These are phyloP conservation scores for Seira sanloemensis DNA, from an alignment of 2,888 invertebrate species.

Conservation along the genomic window DNA sequence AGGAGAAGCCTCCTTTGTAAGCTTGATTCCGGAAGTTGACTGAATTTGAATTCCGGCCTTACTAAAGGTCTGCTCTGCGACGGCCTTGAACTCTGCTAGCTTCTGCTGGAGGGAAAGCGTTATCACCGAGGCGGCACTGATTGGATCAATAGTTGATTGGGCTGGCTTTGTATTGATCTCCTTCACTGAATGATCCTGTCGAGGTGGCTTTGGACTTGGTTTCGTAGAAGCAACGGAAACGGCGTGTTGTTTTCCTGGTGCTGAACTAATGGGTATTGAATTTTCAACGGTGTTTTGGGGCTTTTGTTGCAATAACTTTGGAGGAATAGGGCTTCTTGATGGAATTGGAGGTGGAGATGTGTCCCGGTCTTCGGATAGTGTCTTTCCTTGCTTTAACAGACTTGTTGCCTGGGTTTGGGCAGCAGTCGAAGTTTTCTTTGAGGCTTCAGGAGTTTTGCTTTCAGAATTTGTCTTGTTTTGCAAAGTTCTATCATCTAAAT, in stretches of 20 bases:
- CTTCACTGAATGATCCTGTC: neutral
- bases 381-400: neutral
- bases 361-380: neutral
- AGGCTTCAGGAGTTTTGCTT: neutral
- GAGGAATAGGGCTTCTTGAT: slow-evolving; percentile 30
- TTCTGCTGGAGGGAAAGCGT: slow-evolving; percentile 55
- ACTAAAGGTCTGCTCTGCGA: slow-evolving; percentile 61
- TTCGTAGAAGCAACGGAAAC: neutral
- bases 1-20: neutral
- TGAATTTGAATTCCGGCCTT: neutral
- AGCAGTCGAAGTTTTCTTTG: neutral
- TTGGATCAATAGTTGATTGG: neutral
- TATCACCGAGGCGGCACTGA: slow-evolving; percentile 25
- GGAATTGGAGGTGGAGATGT: slow-evolving; percentile 42
- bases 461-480: too few species aligned
- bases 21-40: neutral
- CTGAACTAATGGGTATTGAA: neutral
- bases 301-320: neutral
- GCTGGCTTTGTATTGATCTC: slow-evolving; percentile 2
- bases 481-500: neutral
- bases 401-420: neutral
- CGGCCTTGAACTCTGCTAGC: slow-evolving; percentile 47
- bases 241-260: neutral
- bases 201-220: neutral
- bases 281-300: neutral